phyloP scores from a whole-genome alignment of 2,113 vertebrate genomes.

The Pongo abelii region DNA sequence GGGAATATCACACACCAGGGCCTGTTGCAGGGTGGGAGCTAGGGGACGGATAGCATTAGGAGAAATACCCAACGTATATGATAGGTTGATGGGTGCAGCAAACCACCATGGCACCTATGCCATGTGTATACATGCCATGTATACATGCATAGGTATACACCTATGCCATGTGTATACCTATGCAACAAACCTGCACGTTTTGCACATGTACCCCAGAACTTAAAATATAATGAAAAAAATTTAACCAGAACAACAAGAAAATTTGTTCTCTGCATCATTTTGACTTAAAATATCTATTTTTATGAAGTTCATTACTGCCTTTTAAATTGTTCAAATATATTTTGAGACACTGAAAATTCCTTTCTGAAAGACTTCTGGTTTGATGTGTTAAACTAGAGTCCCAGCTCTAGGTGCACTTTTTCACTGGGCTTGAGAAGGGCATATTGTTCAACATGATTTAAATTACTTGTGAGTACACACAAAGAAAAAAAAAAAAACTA shows the following conservation, averaged over 20 bases:
- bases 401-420: neutral
- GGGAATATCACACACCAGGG: no score
- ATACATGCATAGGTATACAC: no score
- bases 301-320: neutral
- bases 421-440: neutral
- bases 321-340: slow-evolving; percentile 9
- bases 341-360: neutral
- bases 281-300: neutral
- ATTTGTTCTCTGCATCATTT: neutral
- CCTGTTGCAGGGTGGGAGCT: no score
- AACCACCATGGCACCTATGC: no score
- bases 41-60: no score
- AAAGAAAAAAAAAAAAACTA: neutral
- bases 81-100: no score
- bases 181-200: no score
- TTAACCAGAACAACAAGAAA: neutral
- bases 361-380: neutral
- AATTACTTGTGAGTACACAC: neutral
- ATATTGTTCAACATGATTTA: neutral
- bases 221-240: neutral
- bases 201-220: no score
- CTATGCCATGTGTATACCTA: no score
- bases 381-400: neutral
- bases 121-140: no score
- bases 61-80: no score